Conservation (phyloP, 2,888 invertebrate species). For the Ichneumoninae sp. region DNA sequence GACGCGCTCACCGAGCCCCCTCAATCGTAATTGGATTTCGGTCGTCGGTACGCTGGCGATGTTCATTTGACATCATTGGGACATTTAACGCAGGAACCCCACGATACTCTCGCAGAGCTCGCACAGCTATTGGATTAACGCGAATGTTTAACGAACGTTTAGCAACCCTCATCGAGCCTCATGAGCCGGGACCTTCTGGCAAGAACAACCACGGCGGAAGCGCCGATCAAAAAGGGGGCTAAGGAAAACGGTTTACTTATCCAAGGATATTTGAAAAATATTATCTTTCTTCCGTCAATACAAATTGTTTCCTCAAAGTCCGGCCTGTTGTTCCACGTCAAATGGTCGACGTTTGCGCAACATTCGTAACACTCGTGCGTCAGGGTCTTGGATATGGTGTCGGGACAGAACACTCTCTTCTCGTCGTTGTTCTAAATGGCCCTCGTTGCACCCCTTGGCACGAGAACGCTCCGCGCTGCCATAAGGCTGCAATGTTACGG, state of each 20-base stretch:
- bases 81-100: slow-evolving; percentile 74
- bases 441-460: slow-evolving; percentile 67
- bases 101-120: slow-evolving; percentile 57
- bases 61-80: slow-evolving; percentile 83
- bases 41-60: slow-evolving; percentile 76
- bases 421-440: slow-evolving; percentile 70
- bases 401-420: slow-evolving; percentile 36
- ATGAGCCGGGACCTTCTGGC: slow-evolving; percentile 45
- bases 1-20: slow-evolving; percentile 67
- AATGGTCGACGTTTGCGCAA: slow-evolving; percentile 51
- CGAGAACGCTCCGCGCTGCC: slow-evolving; percentile 72
- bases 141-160: slow-evolving; percentile 76
- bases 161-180: slow-evolving; percentile 33
- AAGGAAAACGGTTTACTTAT: background rate
- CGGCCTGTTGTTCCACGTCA: slow-evolving; percentile 47
- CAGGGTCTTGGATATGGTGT: slow-evolving; percentile 19
- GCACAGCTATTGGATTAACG: slow-evolving; percentile 77
- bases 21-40: slow-evolving; percentile 81
- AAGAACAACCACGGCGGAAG: slow-evolving; percentile 36
- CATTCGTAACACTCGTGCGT: slow-evolving; percentile 38
- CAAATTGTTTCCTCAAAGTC: slow-evolving; percentile 18
- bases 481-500: slow-evolving; percentile 82
- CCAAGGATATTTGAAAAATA: slow-evolving; percentile 23
- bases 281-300: slow-evolving; percentile 44
- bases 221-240: background rate